Evolutionary conservation across 2,113 vertebrate genomes (phyloP).

Genomic region (Callopanchax toddi): DNA sequence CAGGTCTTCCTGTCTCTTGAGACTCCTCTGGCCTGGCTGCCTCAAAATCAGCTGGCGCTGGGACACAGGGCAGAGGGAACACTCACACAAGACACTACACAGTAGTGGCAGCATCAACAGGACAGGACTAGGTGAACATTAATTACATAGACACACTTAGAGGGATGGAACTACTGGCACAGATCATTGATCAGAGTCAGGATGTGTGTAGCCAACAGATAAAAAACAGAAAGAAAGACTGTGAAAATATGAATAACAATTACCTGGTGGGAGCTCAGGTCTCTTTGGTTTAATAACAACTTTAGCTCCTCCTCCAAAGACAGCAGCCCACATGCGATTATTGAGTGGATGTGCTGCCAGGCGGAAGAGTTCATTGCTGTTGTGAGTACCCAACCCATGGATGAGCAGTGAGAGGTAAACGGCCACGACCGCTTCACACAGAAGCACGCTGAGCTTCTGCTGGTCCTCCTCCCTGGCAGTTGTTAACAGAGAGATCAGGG

Average conservation of each 20-base stretch:
- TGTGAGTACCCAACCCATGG: constrained; percentile 93
- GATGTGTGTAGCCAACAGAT: background rate
- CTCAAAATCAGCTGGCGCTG: constrained; percentile 75
- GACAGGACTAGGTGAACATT: constrained; percentile 25
- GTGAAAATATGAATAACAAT: background rate
- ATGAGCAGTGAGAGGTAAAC: constrained; percentile 95
- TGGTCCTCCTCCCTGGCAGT: constrained; percentile 94
- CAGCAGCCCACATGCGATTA: constrained; percentile 95
- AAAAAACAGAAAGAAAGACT: constrained; percentile 1
- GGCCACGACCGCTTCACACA: constrained; percentile 94
- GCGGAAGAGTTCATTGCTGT: constrained; percentile 92
- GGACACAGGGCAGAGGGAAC: constrained; percentile 75
- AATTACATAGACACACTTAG: constrained; percentile 11
- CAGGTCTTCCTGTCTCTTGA: constrained; percentile 69
- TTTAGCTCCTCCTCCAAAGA: constrained; percentile 95
- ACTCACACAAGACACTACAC: constrained; percentile 67
- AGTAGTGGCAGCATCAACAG: constrained; percentile 38
- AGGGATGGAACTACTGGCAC: constrained; percentile 11
- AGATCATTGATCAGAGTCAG: constrained; percentile 4
- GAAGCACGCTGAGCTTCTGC: constrained; percentile 87
- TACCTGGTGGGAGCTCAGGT: constrained; percentile 89
- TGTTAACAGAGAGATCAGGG: constrained; percentile 90
- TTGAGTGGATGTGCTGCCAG: constrained; percentile 95
- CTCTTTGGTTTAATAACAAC: constrained; percentile 91
- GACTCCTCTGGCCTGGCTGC: constrained; percentile 71